Conservation (phyloP, 2,797 vertebrate species). For the Etheostoma perlongum region DNA sequence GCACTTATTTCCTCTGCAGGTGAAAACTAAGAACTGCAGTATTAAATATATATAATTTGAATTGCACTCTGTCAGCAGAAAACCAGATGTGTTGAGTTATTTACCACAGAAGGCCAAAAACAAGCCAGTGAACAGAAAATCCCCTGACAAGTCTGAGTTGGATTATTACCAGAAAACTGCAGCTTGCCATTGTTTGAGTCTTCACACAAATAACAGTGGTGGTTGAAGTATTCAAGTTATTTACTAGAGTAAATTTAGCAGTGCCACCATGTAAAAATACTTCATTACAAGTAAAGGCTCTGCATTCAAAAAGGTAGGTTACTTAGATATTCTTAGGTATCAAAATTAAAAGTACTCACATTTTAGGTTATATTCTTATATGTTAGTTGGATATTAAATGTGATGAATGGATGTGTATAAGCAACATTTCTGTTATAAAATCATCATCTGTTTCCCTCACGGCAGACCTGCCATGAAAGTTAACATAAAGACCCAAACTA, state of each 20-base stretch:
- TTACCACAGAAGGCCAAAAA: constrained; percentile 17
- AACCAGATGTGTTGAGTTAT: constrained; percentile 1
- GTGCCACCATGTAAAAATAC: background rate
- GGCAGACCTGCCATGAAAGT: background rate
- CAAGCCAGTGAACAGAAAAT: constrained; percentile 8
- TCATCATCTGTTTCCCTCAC: constrained; percentile 6
- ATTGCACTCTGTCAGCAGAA: constrained; percentile 6
- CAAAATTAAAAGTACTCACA: no score
- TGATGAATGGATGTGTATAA: no score
- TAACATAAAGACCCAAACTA: background rate
- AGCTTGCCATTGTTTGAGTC: background rate
- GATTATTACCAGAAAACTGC: constrained; percentile 6
- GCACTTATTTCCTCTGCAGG: constrained; percentile 6
- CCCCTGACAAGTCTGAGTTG: background rate
- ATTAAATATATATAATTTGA: constrained; percentile 45
- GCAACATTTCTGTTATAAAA: background rate
- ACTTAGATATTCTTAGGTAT: no score
- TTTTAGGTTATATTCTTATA: no score
- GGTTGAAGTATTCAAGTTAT: background rate
- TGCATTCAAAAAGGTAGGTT: no score
- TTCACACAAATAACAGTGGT: no score
- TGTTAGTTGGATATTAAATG: no score
- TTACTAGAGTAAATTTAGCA: background rate
- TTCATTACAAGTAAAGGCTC: no score
- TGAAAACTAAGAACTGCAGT: constrained; percentile 17